Base-by-base conservation (phyloP, 2,888 invertebrate species). In the Elysia crispata region DNA sequence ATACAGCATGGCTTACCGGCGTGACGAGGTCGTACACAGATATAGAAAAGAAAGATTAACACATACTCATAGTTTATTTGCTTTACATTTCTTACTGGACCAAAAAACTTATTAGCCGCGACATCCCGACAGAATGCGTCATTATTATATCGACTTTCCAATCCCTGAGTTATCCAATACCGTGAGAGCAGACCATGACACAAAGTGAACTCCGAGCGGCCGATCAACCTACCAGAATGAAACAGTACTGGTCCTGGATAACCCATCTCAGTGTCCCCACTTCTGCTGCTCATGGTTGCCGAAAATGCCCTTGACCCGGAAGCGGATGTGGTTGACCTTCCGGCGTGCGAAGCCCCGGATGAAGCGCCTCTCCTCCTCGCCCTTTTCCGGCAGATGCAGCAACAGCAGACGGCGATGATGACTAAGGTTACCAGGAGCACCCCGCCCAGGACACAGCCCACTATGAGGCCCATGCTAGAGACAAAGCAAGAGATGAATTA, bases 401-500 rank as follows among this genome's bases (percentile, higher is more conserved):
- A 82, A 31, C 82, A 82, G 62, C 79, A 80, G 13, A 76, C 20
- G 13, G 33, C 33, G 0, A 76, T 54, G 0, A 66, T 54, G 13
- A 67, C 15, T 62, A 77, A 0, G 20, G 67, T 31, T 20, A 82
- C n/a, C 23, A 76, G 25, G 11, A 82, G 30, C 0, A 82, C 66
- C 0, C 77, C 75, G 1, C 77, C 77, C 0, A 82, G 33, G 6
- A 69, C 75, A 33, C 79, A 80, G 54, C 82, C 82, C 30, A 82
- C 73, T 13, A 82, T 80, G 28, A 82, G 75, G 20, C 77, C 79
- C 41, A 82, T 49, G 30, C 82, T 82, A 11, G 11, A 11, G 41
- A 41, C 41, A 11, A 6, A 6, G 41, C 11, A 11, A 41, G 41
- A 41, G 11, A 1, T 18, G 41, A 15, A 66, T 54, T 67, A 49